A percentile compares a stretch with the other conserved stretches of the same genome.
Evolutionary conservation across 2,113 vertebrate genomes (phyloP).

Genomic region (Elephas maximus): DNA sequence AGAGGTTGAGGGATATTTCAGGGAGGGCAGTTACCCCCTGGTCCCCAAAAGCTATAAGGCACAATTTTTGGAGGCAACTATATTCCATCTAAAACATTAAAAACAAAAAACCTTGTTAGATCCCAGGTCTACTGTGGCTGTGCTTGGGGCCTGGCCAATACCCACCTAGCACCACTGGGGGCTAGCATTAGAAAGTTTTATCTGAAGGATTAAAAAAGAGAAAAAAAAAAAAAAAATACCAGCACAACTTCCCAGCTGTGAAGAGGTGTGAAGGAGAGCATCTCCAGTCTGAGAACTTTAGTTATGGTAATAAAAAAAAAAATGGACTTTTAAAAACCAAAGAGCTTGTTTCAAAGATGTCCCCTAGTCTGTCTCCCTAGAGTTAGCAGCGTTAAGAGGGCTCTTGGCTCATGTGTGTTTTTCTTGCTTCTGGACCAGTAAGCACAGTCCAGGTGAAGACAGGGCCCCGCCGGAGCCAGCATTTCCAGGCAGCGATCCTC

Average conservation of each 20-base stretch:
- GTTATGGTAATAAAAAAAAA: slow-evolving; percentile 57
- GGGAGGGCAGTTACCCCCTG: slow-evolving; percentile 77
- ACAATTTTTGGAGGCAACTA: slow-evolving; percentile 88
- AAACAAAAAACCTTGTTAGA: slow-evolving; percentile 56
- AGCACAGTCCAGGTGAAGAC: neutral
- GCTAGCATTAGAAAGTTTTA: slow-evolving; percentile 48
- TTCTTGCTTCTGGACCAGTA: slow-evolving; percentile 5
- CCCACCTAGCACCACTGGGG: slow-evolving; percentile 70
- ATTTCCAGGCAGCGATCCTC: neutral
- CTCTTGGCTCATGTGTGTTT: slow-evolving; percentile 73
- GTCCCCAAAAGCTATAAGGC: slow-evolving; percentile 90
- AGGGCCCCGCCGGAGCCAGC: accelerated
- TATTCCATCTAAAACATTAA: slow-evolving; percentile 74
- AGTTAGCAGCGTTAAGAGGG: slow-evolving; percentile 75
- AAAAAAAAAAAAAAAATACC: slow-evolving; percentile 28
- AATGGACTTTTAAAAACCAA: slow-evolving; percentile 67
- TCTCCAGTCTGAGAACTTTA: slow-evolving; percentile 64
- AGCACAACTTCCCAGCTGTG: slow-evolving; percentile 59
- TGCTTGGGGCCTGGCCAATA: slow-evolving; percentile 62
- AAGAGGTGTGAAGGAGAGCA: slow-evolving; percentile 50
- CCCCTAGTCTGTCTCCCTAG: slow-evolving; percentile 49
- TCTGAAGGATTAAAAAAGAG: slow-evolving; percentile 33
- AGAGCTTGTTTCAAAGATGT: slow-evolving; percentile 64
- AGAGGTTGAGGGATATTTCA: slow-evolving; percentile 65
- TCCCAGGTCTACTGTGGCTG: slow-evolving; percentile 72